Conservation (phyloP, 2,797 vertebrate genomes). For the Zenarchopterus dispar region DNA sequence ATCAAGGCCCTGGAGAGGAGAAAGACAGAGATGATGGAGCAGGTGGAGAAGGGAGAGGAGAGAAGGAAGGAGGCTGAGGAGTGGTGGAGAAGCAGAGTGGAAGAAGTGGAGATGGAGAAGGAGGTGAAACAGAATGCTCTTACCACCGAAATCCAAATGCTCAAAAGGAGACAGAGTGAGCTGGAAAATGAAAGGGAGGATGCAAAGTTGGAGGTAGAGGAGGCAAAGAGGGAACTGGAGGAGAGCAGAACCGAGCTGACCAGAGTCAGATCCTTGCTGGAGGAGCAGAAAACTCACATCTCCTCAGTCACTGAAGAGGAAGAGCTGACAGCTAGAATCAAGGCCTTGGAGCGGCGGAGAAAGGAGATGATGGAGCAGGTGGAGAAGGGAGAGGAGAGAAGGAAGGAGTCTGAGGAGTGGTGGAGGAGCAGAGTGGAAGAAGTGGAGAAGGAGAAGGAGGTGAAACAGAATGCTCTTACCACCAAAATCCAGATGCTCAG, state of each 20-base stretch:
- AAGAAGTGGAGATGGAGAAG: slow-evolving; percentile 42
- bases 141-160: slow-evolving; percentile 1
- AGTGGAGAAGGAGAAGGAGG: slow-evolving; percentile 36
- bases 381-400: slow-evolving; percentile 2
- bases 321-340: slow-evolving; percentile 49
- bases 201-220: slow-evolving; percentile 29
- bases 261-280: slow-evolving; percentile 54
- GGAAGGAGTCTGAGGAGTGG: slow-evolving; percentile 68
- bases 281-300: slow-evolving; percentile 70
- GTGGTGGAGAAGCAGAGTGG: slow-evolving; percentile 60
- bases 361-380: slow-evolving; percentile 57
- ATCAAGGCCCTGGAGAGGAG: slow-evolving; percentile 41
- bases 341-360: slow-evolving; percentile 43
- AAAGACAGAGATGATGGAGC: slow-evolving; percentile 55
- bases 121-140: slow-evolving; percentile 19
- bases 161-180: slow-evolving; percentile 32
- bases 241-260: slow-evolving; percentile 69
- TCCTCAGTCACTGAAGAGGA: background rate
- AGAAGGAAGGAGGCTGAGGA: slow-evolving; percentile 63
- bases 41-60: slow-evolving; percentile 17
- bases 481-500: slow-evolving; percentile 18
- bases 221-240: slow-evolving; percentile 46
- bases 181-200: slow-evolving; percentile 4
- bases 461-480: slow-evolving; percentile 12
- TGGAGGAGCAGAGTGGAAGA: slow-evolving; percentile 53